Conservation (phyloP, 2,797 vertebrate species). For the Megalops cyprinoides region DNA sequence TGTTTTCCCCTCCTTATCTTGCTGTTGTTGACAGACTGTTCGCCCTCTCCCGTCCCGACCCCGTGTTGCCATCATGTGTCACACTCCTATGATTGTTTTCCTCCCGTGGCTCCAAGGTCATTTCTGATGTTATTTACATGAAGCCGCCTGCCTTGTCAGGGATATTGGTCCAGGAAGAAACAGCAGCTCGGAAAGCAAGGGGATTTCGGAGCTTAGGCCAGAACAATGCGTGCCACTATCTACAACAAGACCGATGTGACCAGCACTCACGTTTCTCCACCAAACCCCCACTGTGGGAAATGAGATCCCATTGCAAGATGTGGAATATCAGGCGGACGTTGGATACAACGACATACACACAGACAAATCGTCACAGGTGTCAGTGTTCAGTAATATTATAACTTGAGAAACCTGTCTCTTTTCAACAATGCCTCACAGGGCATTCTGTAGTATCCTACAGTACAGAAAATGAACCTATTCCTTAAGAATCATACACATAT, state of each 20-base stretch:
- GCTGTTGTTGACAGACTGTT: neutral
- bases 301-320: neutral
- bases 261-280: neutral
- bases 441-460: neutral
- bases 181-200: neutral
- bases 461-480: neutral
- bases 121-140: constrained; percentile 25
- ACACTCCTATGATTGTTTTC: neutral
- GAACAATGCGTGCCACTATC: neutral
- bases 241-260: neutral
- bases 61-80: neutral
- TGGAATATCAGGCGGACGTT: neutral
- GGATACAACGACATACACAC: neutral
- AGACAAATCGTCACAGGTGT: neutral
- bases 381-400: neutral
- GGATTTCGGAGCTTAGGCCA: neutral
- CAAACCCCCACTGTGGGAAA: neutral
- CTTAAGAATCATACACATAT: neutral
- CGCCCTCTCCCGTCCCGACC: neutral
- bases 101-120: constrained; percentile 30
- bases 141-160: neutral
- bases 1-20: too few relatives aligned
- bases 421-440: neutral
- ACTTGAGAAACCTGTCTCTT: neutral
- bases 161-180: neutral